Evolutionary conservation across 2,888 invertebrate genomes (phyloP).

Genomic region (Corbicula japonica): DNA sequence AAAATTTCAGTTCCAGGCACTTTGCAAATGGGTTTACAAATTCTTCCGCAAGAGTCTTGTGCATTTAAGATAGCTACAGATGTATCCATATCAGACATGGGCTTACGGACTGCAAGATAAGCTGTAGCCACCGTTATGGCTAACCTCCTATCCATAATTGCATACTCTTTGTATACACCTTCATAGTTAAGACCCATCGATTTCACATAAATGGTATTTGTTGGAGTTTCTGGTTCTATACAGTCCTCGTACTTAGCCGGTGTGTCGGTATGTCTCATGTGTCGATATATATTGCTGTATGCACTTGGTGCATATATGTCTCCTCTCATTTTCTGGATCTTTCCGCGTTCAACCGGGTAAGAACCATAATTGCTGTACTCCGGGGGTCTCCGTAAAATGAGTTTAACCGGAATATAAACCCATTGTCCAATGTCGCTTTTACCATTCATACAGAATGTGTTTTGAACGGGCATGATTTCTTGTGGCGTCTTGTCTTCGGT

Average conservation of each 20-base stretch:
- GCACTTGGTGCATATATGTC: conserved; percentile 78
- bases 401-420: conserved; percentile 78
- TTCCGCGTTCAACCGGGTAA: conserved; percentile 74
- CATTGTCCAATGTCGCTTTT: conserved; percentile 76
- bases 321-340: conserved; percentile 44
- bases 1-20: conserved; percentile 68
- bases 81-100: conserved; percentile 55
- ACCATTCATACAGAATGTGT: conserved; percentile 78
- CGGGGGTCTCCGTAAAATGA: conserved; percentile 76
- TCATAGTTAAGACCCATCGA: conserved; percentile 80
- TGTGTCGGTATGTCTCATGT: conserved; percentile 42
- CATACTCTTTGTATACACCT: conserved; percentile 79
- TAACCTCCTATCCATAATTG: conserved; percentile 78
- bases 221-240: conserved; percentile 62
- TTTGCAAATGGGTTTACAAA: conserved; percentile 79
- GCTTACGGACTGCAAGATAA: conserved; percentile 75
- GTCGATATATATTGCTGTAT: conserved; percentile 62
- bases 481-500: conserved; percentile 13
- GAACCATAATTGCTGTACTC: conserved; percentile 73
- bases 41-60: conserved; percentile 80
- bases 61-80: conserved; percentile 72
- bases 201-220: conserved; percentile 75
- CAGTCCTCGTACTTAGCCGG: conserved; percentile 67
- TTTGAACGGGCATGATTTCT: conserved; percentile 70
- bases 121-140: conserved; percentile 77